phyloP scores from a whole-genome alignment of 2,888 invertebrate genomes.

The Drosophila bunnanda region DNA sequence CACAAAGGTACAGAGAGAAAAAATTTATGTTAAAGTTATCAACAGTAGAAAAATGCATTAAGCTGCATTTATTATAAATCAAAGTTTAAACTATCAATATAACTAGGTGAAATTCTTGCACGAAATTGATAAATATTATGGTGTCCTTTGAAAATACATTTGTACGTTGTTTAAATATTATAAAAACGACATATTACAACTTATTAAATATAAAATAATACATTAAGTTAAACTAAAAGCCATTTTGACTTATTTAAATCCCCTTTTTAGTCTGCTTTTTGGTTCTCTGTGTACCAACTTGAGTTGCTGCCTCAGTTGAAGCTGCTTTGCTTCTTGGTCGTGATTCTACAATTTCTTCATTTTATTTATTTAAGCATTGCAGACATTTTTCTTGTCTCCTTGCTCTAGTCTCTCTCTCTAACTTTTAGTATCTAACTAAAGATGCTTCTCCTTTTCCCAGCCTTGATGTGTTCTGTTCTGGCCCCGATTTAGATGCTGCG shows the following conservation, averaged over 20 bases:
- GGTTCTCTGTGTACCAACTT: slow-evolving; percentile 29
- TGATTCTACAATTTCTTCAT: slow-evolving; percentile 81
- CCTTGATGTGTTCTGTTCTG: slow-evolving; percentile 54
- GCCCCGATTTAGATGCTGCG: slow-evolving; percentile 59
- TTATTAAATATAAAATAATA: no score
- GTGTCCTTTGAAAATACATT: neutral
- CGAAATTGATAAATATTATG: neutral
- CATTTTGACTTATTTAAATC: no score
- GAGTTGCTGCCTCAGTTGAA: slow-evolving; percentile 37
- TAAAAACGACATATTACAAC: neutral
- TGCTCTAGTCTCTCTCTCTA: slow-evolving; percentile 10
- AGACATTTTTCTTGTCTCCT: slow-evolving; percentile 70
- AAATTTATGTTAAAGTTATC: neutral
- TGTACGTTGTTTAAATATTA: neutral
- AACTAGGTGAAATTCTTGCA: neutral
- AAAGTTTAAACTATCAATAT: neutral
- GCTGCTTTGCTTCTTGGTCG: slow-evolving; percentile 58
- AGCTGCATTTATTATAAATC: neutral
- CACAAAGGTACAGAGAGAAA: slow-evolving; percentile 13
- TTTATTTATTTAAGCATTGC: slow-evolving; percentile 81
- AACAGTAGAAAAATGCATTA: no score
- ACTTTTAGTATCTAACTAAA: neutral
- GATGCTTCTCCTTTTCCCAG: slow-evolving; percentile 27
- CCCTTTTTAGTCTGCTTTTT: slow-evolving; percentile 21
- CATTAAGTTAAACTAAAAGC: no score